A percentile compares a stretch with the other conserved stretches of the same genome.
Evolutionary conservation across 2,888 invertebrate species (phyloP).

Genomic region (Plebejus melissa): DNA sequence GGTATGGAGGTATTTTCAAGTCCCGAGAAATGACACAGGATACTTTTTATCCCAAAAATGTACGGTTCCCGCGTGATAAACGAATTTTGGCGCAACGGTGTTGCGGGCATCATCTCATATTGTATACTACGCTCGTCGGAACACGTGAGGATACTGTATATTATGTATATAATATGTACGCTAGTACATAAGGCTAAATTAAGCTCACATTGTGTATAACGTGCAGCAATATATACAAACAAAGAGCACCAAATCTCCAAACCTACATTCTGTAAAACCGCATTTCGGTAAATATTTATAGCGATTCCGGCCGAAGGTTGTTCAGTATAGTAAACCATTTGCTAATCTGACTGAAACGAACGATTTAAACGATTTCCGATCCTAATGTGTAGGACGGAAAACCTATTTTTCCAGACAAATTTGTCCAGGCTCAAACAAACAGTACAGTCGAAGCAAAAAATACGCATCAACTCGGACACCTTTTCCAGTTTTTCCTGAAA

Average conservation of each 20-base stretch:
- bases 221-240: conserved; percentile 27
- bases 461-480: conserved; percentile 20
- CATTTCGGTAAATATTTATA: conserved; percentile 48
- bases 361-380: conserved; percentile 30
- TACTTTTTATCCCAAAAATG: no score
- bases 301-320: conserved; percentile 38
- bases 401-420: conserved; percentile 24
- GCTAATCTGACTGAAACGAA: conserved; percentile 29
- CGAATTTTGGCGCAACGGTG: no score
- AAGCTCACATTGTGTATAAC: conserved; percentile 13
- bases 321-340: conserved; percentile 32
- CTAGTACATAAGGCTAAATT: conserved; percentile 6
- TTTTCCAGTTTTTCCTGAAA: conserved; percentile 27
- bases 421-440: conserved; percentile 17
- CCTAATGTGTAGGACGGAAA: conserved; percentile 2
- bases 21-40: no score
- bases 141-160: neutral
- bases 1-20: no score
- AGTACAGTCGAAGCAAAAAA: conserved; percentile 14
- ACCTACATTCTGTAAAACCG: conserved; percentile 39
- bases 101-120: neutral
- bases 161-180: no score
- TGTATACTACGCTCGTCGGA: neutral
- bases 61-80: no score
- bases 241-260: conserved; percentile 39